Evolutionary conservation across 2,113 vertebrate species (phyloP), one percentile per base, ranked within the genome.

Genomic region (Ranitomeya imitator): DNA sequence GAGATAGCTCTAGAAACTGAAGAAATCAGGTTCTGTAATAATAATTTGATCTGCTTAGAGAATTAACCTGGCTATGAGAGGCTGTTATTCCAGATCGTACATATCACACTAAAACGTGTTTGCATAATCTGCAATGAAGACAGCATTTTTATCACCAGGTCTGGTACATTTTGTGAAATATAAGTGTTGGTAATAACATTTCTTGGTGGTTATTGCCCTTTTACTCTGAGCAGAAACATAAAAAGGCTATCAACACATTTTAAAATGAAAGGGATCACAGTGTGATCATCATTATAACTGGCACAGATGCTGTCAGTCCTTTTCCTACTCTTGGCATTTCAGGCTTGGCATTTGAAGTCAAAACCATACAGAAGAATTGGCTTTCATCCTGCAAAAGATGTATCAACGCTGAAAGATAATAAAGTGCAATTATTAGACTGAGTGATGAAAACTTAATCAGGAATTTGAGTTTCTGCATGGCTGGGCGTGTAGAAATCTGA

Each of bases 241-340:
- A 86, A 86, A 86, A 86, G 73, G 73, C 85, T 86, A 86, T 86
- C 85, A 86, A 65, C 85, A 55, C 85, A 79, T 79, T 86, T 79
- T 79, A 76, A 86, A 86, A 79, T 86, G 85, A 86, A 79, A 78
- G 74, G 59, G 85, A 86, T 86, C 74, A 67, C 74, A 86, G 85
- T 79, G 60, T 65, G 74, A 79, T 77, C 55, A 86, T 86, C 71
- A 86, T 86, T 86, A 79, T 21, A 86, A 67, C 76, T 79, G 85
- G 85, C 85, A 79, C 85, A 86, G 85, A 86, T 79, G 74, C 74
- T 65, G 76, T 65, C 74, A 79, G 85, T 76, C 59, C 85, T 86
- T 86, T 78, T 86, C 60, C 74, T 86, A 86, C 71, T 86, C 59
- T 86, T 86, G 85, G 85, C 76, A 86, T 86, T 78, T 86, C 55